Conservation (phyloP, 2,888 invertebrate species). For the Nomada lathburiana region DNA sequence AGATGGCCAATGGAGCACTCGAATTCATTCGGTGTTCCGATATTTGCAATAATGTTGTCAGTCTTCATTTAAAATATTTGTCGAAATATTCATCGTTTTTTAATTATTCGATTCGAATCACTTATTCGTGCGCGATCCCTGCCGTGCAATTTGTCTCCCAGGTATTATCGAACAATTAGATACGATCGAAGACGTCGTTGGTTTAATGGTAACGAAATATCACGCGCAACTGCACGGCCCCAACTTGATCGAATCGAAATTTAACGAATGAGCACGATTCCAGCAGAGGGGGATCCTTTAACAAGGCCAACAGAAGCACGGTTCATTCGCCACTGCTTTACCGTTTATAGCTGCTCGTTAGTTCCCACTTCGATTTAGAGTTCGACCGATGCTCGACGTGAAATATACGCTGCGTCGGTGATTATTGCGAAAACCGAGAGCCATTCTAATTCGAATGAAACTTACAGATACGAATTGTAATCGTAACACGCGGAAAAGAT, state of each 20-base stretch:
- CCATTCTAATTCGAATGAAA: conserved; percentile 1
- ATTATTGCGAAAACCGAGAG: neutral
- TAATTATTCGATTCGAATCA: no score
- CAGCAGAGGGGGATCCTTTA: conserved; percentile 2
- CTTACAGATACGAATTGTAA: neutral
- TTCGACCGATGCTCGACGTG: conserved; percentile 3
- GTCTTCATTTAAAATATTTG: no score
- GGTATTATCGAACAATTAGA: neutral
- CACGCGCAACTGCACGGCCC: neutral
- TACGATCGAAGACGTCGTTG: neutral
- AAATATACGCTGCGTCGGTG: neutral
- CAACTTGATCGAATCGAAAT: conserved; percentile 29
- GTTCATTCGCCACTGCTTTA: conserved; percentile 11
- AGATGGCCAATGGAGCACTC: neutral
- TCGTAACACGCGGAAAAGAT: no score
- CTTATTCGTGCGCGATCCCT: no score
- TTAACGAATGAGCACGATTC: conserved; percentile 28
- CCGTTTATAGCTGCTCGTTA: conserved; percentile 26
- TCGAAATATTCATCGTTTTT: no score
- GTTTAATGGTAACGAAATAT: neutral
- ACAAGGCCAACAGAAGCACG: conserved; percentile 14
- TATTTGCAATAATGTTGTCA: no score
- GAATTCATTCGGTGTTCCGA: no score
- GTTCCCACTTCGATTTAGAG: conserved; percentile 28
- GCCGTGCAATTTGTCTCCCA: no score